Base-by-base conservation (phyloP, 2,797 vertebrate genomes). In the Anguilla megastoma region DNA sequence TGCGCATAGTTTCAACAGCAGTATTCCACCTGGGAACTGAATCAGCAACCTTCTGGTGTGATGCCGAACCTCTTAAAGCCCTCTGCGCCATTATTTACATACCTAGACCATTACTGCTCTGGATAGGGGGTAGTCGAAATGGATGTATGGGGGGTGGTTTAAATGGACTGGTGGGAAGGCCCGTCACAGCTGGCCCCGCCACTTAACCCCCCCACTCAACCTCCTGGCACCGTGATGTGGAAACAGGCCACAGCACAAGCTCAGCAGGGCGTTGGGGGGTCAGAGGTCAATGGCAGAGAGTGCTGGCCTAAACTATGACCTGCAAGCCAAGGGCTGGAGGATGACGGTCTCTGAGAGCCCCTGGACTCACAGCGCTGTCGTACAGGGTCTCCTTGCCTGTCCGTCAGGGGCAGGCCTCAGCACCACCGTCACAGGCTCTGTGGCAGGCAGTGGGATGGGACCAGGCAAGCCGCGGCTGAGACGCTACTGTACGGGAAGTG, bases 161-260 rank as follows among this genome's bases (percentile, higher is more conserved):
- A 95, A 96, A 96, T 96, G 94, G 95, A 95, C 95, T 90, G 30
- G 56, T 91, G 95, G 90, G 94, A 85, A 89, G 84, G 88, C 93
- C 90, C 94, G 79, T 92, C 95, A 94, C 95, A 95, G 95, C 94
- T 92, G 92, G 95, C 89, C 91, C 91, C 93, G 92, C 91, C 94
- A 96, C 93, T 96, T 96, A 95, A 93, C 92, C 90, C 86, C 91
- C 90, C 86, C 79, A 79, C 86, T 21, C 33, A 83, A 91, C 92
- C 88, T 95, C 94, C 92, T 91, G 95, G 97, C 97, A 96, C 90
- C 79, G 93, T n/a, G 74, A 89, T 93, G 93, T 93, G 93, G 92
- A 93, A 92, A 88, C 85, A 16, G 91, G 18, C 89, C 89, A 89
- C 91, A 86, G 89, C 80, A 41, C 90, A 92, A 92, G 93, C 93